phyloP scores from a whole-genome alignment of 1,140 invertebrate genomes.

The Nautilus pompilius region DNA sequence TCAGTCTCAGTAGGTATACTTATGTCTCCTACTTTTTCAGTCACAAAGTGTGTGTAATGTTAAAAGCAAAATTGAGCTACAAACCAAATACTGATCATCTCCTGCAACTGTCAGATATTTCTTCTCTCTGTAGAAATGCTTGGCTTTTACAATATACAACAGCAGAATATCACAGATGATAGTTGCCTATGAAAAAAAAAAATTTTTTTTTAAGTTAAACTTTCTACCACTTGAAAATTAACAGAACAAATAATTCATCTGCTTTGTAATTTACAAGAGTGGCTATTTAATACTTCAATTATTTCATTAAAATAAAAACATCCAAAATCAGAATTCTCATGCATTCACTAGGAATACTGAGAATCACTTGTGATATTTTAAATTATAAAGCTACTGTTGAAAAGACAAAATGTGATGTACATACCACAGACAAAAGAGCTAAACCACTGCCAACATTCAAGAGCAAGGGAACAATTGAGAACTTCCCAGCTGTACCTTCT shows the following conservation, averaged over 20 bases:
- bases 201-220: no score
- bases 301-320: not conserved
- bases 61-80: no score
- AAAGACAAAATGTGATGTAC: slow-evolving; percentile 17
- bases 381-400: not conserved
- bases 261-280: not conserved
- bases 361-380: not conserved
- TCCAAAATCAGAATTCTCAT: not conserved
- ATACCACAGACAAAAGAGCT: slow-evolving; percentile 58
- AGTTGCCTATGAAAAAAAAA: slow-evolving; percentile 40
- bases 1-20: no score
- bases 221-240: not conserved
- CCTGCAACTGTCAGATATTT: slow-evolving; percentile 42
- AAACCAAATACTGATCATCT: no score
- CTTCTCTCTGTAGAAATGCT: slow-evolving; percentile 51
- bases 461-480: slow-evolving; percentile 57
- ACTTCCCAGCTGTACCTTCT: slow-evolving; percentile 58
- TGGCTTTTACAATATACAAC: slow-evolving; percentile 55
- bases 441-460: slow-evolving; percentile 60
- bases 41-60: no score
- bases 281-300: not conserved
- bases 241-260: not conserved
- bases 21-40: no score
- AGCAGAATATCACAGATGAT: slow-evolving; percentile 58
- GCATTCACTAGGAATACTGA: not conserved